Conservation (phyloP, 2,113 vertebrate species). For the Alouatta palliata region DNA sequence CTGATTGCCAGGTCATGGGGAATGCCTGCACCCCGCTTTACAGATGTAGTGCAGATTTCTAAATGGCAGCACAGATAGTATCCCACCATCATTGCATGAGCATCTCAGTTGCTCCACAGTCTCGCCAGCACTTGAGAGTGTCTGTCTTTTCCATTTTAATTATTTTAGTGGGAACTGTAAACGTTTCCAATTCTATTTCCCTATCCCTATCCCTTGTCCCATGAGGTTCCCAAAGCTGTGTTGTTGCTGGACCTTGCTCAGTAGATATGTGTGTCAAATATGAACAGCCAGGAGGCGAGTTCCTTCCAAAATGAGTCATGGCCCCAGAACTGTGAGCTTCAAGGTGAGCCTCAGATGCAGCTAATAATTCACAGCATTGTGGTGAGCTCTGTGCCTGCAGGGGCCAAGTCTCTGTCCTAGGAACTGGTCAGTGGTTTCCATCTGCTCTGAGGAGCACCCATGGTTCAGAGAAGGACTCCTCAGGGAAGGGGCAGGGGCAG, state of each 20-base stretch:
- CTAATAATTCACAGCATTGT: fast-evolving
- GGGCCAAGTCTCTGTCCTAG: no score
- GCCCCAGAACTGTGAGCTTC: not conserved
- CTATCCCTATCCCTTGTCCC: not conserved
- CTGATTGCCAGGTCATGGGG: fast-evolving
- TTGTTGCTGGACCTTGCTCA: fast-evolving
- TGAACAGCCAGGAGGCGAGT: fast-evolving
- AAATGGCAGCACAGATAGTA: fast-evolving
- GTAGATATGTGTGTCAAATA: fast-evolving
- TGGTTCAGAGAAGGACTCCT: not conserved
- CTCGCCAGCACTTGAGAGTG: fast-evolving
- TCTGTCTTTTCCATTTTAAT: not conserved
- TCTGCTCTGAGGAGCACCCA: no score
- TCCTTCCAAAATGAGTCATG: no score
- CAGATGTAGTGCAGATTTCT: fast-evolving
- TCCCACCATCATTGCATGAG: no score
- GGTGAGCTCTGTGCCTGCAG: fast-evolving
- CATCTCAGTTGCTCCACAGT: fast-evolving
- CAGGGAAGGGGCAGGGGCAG: fast-evolving
- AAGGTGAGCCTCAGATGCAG: not conserved
- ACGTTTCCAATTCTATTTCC: not conserved
- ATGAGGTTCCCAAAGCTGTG: no score
- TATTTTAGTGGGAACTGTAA: no score
- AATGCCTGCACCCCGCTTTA: not conserved
- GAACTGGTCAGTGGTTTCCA: not conserved